Evolutionary conservation across 2,113 vertebrate species (phyloP).

Genomic region (Motacilla alba): DNA sequence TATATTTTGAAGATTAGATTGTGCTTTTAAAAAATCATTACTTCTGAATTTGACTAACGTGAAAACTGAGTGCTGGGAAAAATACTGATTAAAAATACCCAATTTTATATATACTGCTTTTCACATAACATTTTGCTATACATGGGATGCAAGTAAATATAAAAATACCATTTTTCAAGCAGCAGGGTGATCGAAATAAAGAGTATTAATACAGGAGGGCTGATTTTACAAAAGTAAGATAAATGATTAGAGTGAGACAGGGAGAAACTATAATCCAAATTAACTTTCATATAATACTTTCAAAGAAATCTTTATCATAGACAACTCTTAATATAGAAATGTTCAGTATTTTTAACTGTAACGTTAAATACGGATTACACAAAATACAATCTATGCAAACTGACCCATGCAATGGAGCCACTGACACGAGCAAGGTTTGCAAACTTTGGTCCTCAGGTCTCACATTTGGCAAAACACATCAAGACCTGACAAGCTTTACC

Average conservation of each 20-base stretch:
- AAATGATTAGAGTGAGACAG: background rate
- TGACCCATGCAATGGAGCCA: background rate
- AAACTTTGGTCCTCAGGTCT: conserved; percentile 48
- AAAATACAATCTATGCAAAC: conserved; percentile 44
- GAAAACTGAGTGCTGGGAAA: conserved; percentile 34
- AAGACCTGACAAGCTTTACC: conserved; percentile 7
- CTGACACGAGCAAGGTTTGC: background rate
- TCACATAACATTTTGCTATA: conserved; percentile 33
- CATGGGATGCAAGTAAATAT: conserved; percentile 50
- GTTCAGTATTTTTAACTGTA: background rate
- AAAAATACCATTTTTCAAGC: conserved; percentile 70
- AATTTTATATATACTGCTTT: conserved; percentile 17
- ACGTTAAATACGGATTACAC: background rate
- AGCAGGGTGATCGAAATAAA: conserved; percentile 34
- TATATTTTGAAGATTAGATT: conserved; percentile 35
- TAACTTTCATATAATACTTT: background rate
- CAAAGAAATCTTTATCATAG: conserved; percentile 18
- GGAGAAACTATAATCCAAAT: background rate
- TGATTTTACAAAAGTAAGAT: conserved; percentile 10
- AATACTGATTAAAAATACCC: conserved; percentile 57
- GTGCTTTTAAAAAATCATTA: conserved; percentile 61
- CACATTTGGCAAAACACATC: background rate
- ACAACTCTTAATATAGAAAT: conserved; percentile 30
- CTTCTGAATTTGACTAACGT: background rate
- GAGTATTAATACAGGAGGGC: background rate